Evolutionary conservation across 1,140 invertebrate species (phyloP).

Genomic region (Archivesica marissinica): DNA sequence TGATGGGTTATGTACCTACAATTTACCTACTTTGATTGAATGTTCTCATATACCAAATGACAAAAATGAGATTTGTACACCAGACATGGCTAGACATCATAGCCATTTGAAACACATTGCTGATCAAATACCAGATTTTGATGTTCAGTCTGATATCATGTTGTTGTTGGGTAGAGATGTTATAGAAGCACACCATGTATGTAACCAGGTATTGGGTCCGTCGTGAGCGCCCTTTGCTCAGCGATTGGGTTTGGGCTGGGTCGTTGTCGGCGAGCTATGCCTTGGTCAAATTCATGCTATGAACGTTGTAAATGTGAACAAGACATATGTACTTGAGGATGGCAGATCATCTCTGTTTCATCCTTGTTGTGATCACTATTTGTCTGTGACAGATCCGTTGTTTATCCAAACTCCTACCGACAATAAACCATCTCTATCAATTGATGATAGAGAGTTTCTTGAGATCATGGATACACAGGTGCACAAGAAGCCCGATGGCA

Average conservation of each 20-base stretch:
- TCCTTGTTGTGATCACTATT: slow-evolving; percentile 15
- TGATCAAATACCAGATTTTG: background rate
- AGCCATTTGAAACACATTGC: background rate
- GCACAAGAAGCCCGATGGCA: slow-evolving; percentile 30
- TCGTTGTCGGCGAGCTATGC: slow-evolving; percentile 26
- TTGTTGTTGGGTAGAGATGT: slow-evolving; percentile 3
- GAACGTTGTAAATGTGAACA: slow-evolving; percentile 26
- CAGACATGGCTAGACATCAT: background rate
- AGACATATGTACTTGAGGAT: slow-evolving; percentile 47
- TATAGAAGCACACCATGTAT: slow-evolving; percentile 9
- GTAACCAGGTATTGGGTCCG: background rate
- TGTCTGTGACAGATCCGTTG: background rate
- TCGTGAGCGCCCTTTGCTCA: background rate
- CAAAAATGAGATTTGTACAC: slow-evolving; percentile 15
- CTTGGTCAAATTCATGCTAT: slow-evolving; percentile 46
- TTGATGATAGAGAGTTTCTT: slow-evolving; percentile 3
- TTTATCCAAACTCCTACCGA: background rate
- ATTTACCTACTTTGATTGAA: slow-evolving; percentile 42
- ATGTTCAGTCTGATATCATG: background rate
- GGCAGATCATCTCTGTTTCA: slow-evolving; percentile 40
- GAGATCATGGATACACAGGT: slow-evolving; percentile 50
- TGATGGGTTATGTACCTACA: background rate
- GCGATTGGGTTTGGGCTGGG: slow-evolving; percentile 5
- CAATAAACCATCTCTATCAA: background rate
- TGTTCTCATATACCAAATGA: slow-evolving; percentile 51